These are phyloP conservation scores for Tricholauxania praeusta DNA, from an alignment of 2,888 invertebrate genomes.

Conservation along the genomic window DNA sequence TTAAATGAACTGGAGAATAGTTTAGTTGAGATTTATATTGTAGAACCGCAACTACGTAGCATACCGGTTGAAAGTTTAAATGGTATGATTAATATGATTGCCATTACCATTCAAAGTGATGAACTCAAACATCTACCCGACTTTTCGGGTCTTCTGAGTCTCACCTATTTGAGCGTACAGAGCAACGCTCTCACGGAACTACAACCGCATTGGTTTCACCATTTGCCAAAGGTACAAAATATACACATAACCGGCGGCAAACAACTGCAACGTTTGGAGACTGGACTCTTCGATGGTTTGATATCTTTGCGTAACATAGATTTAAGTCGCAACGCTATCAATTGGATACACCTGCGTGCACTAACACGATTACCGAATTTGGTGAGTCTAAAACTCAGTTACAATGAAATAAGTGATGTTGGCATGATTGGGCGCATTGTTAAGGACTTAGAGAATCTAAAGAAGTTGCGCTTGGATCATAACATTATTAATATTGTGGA, in stretches of 20 bases:
- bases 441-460: slow-evolving; percentile 80
- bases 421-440: slow-evolving; percentile 84
- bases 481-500: slow-evolving; percentile 79
- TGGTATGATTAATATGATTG: slow-evolving; percentile 81
- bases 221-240: slow-evolving; percentile 79
- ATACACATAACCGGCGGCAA: slow-evolving; percentile 79
- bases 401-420: slow-evolving; percentile 82
- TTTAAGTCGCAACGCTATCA: slow-evolving; percentile 81
- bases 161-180: slow-evolving; percentile 81
- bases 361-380: slow-evolving; percentile 77
- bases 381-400: slow-evolving; percentile 76
- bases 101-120: slow-evolving; percentile 84
- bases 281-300: slow-evolving; percentile 78
- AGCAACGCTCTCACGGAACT: slow-evolving; percentile 76
- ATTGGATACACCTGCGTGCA: slow-evolving; percentile 83
- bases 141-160: slow-evolving; percentile 77
- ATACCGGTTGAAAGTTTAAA: slow-evolving; percentile 83
- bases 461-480: slow-evolving; percentile 77
- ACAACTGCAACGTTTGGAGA: slow-evolving; percentile 77
- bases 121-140: slow-evolving; percentile 80
- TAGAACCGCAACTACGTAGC: slow-evolving; percentile 84
- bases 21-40: slow-evolving; percentile 85
- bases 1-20: slow-evolving; percentile 81
- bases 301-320: slow-evolving; percentile 79
- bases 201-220: slow-evolving; percentile 77